Base-by-base conservation (phyloP, 2,797 vertebrate genomes). In the Ptychobarbus kaznakovi region DNA sequence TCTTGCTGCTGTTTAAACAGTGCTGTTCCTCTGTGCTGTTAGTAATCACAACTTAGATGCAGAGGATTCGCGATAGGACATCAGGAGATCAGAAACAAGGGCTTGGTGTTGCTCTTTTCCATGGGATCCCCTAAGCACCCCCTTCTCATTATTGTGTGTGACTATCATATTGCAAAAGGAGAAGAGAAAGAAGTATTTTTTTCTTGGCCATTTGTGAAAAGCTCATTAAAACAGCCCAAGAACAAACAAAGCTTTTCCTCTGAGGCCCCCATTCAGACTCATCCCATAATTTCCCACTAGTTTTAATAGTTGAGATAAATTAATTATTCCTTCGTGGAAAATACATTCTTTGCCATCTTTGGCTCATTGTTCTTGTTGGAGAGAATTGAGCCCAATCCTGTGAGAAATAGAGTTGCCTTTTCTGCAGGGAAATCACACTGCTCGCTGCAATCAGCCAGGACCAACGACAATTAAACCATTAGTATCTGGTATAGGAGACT, bases 231-330 rank as follows among this genome's bases (percentile, higher is more conserved):
- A 96, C 92, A 90, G 93, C 94, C 94, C 94, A 95, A 92, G 96
- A 97, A 97, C 96, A 98, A 99, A 99, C 97, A 99, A 98, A 97
- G 97, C 96, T 95, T 92, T 93, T 96, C 97, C 97, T 97, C 92
- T 93, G 97, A 98, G 97, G 96, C 96, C 94, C 93, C 95, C 95
- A 96, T 98, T 98, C 96, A 98, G 97, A 97, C 95, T 94, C 97
- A 95, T 95, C 97, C 96, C 95, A 94, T 97, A 97, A 96, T 97
- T 97, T 97, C 96, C 96, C 96, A 94, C 95, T 97, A 90, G 94
- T 95, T 95, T 98, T 97, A 98, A 97, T 98, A 96, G 97, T 98
- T 98, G 97, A 97, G 97, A 98, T 97, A 97, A 99, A 99, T 98
- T 98, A 99, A 98, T 99, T 97, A 97, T 97, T 97, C 97, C 96